Base-by-base conservation (phyloP, 2,888 invertebrate species). In the Craniophora ligustri region DNA sequence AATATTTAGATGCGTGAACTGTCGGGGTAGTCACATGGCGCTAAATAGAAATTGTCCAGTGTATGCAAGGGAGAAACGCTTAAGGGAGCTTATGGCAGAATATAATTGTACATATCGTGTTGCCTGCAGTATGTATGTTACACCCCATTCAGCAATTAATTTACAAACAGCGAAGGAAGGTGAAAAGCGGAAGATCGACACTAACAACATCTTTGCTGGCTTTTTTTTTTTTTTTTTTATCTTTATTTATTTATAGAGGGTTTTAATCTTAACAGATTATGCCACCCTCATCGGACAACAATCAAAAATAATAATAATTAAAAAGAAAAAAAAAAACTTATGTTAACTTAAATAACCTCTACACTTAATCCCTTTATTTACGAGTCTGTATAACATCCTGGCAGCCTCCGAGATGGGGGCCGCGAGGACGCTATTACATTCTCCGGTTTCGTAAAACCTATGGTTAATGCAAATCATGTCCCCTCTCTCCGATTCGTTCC, bases 351-450 rank as follows among this genome's bases (percentile, higher is more conserved):
- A 32, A 32, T 10, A 35, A 26, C 19, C 19, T 35, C 35, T 19
- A 35, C 19, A 13, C 1, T 18, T 19, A 11, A 35, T 35, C 8
- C 35, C 35, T 1, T 3, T 10, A 35, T 35, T 19, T 19, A 35
- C 35, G 7, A 11, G 35, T 7, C 35, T 35, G 18, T 35, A 35
- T 6, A 35, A 7, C 35, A 35, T 35, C 19, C 35, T 35, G 19
- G 35, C 35, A 19, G 16, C 3, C 11, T 35, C 11, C 11, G 35
- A 19, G 19, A 19, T 19, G 6, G 19, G 35, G 13, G 11, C 3
- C 13, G 35, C 35, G 11, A 19, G 35, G 19, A 19, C 19, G n/a
- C 34, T 19, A 7, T 35, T 35, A 35, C 35, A 19, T 35, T 15
- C 35, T 7, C 19, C 19, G 1, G 19, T 11, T 6, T 13, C 35